phyloP scores from a whole-genome alignment of 2,888 invertebrate genomes.

The Calameuta idolon region DNA sequence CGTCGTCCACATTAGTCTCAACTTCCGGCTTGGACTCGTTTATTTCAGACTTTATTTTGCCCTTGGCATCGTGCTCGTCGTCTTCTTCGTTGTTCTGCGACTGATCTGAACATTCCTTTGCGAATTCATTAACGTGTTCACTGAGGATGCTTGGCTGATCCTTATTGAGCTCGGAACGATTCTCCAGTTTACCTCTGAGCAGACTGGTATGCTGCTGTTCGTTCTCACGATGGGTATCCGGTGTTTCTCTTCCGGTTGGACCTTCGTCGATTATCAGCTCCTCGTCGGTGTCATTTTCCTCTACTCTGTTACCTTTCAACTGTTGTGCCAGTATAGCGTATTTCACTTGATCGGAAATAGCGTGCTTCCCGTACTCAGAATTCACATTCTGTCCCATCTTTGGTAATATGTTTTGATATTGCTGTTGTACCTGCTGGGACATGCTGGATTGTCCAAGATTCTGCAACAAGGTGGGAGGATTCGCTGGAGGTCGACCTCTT shows the following conservation, averaged over 20 bases:
- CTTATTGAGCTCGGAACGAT: slow-evolving; percentile 30
- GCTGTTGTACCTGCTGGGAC: slow-evolving; percentile 30
- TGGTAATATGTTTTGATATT: slow-evolving; percentile 45
- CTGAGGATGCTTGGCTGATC: slow-evolving; percentile 40
- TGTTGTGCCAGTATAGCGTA: slow-evolving; percentile 85
- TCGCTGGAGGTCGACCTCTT: slow-evolving; percentile 68
- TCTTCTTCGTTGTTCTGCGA: slow-evolving; percentile 43
- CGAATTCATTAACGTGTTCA: slow-evolving; percentile 32
- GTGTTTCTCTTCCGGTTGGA: slow-evolving; percentile 34
- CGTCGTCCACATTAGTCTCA: slow-evolving; percentile 21
- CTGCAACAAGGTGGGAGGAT: slow-evolving; percentile 49
- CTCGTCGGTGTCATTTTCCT: slow-evolving; percentile 77
- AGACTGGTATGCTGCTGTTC: slow-evolving; percentile 49
- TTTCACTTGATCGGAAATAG: slow-evolving; percentile 77
- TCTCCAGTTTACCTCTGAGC: slow-evolving; percentile 56
- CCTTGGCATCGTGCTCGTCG: slow-evolving; percentile 41
- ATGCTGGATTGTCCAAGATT: slow-evolving; percentile 33
- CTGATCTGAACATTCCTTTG: slow-evolving; percentile 35
- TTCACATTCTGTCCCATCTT: slow-evolving; percentile 59
- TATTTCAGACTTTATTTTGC: slow-evolving; percentile 28
- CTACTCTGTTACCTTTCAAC: slow-evolving; percentile 71
- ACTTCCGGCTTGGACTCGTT: slow-evolving; percentile 12
- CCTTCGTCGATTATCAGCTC: slow-evolving; percentile 79
- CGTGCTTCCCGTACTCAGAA: slow-evolving; percentile 61
- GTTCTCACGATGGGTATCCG: slow-evolving; percentile 35